A percentile compares a stretch with the other conserved stretches of the same genome.
Conservation (phyloP, 1,140 invertebrate genomes). For the Calliopsis andreniformis region DNA sequence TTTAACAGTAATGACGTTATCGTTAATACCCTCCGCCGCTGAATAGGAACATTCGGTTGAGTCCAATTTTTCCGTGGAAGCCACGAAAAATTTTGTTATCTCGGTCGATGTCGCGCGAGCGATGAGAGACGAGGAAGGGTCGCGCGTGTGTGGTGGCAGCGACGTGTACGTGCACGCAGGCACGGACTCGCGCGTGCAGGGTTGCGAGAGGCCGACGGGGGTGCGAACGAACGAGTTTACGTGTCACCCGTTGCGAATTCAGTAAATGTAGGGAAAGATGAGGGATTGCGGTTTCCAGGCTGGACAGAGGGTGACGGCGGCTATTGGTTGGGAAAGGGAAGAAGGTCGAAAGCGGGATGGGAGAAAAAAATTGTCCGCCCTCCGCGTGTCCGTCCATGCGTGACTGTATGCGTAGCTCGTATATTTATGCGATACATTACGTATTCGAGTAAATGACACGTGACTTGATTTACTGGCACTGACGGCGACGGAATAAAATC, state of each 20-base stretch:
- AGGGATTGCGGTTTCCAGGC: conserved; percentile 74
- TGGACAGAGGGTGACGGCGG: conserved; percentile 58
- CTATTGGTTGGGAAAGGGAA: conserved; percentile 14
- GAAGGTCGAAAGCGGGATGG: conserved; percentile 9
- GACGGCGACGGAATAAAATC: conserved; percentile 75
- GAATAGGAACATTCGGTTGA: conserved; percentile 23
- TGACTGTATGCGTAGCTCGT: conserved; percentile 70
- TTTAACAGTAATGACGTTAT: conserved; percentile 49
- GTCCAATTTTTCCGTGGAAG: conserved; percentile 47
- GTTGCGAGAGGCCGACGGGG: conserved; percentile 31
- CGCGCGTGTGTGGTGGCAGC: not conserved
- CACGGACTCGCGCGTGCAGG: not conserved
- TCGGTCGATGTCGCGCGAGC: conserved; percentile 57
- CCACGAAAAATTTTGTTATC: conserved; percentile 64
- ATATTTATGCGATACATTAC: conserved; percentile 79
- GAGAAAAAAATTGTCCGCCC: conserved; percentile 62
- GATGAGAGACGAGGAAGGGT: conserved; percentile 43
- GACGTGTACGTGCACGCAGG: too few relatives aligned
- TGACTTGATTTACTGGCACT: conserved; percentile 77
- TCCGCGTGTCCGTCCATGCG: conserved; percentile 63
- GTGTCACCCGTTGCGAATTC: conserved; percentile 71
- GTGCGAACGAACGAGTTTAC: conserved; percentile 70
- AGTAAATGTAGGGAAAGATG: conserved; percentile 75
- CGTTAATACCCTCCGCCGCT: conserved; percentile 33
- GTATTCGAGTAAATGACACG: conserved; percentile 80